A percentile compares a stretch with the other conserved stretches of the same genome.
phyloP scores from a whole-genome alignment of 2,797 vertebrate species.

The Nannoperca obscura region DNA sequence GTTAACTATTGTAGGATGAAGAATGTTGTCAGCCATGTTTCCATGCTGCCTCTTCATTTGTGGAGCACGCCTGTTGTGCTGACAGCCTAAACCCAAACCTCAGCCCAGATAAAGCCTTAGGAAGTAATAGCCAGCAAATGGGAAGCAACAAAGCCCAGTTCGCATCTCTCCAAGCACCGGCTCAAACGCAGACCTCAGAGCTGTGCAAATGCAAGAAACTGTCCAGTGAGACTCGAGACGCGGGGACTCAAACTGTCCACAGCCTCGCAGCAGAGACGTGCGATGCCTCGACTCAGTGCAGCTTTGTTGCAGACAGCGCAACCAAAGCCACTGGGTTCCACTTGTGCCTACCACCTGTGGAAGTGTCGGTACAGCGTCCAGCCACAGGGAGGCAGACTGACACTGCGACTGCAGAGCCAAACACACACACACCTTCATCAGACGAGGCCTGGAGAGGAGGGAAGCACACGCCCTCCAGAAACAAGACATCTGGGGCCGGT shows the following conservation, averaged over 20 bases:
- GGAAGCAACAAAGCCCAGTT: slow-evolving; percentile 3
- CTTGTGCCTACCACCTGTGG: slow-evolving; percentile 7
- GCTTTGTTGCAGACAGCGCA: slow-evolving; percentile 23
- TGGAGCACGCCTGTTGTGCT: slow-evolving; percentile 18
- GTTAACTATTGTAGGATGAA: slow-evolving; percentile 54
- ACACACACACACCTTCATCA: not conserved
- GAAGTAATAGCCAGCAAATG: slow-evolving; percentile 6
- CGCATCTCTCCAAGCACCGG: slow-evolving; percentile 25
- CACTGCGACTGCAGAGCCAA: slow-evolving; percentile 3
- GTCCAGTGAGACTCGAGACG: slow-evolving; percentile 56
- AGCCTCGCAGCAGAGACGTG: slow-evolving; percentile 33
- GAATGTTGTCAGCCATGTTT: slow-evolving; percentile 32
- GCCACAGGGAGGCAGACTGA: slow-evolving; percentile 80
- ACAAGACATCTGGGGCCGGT: slow-evolving; percentile 37
- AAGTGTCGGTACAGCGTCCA: slow-evolving; percentile 27
- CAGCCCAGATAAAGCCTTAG: not conserved
- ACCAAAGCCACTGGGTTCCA: slow-evolving; percentile 33
- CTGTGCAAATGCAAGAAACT: slow-evolving; percentile 43
- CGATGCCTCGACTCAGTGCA: slow-evolving; percentile 87
- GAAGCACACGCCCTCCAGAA: slow-evolving; percentile 46
- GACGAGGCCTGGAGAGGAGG: slow-evolving; percentile 16
- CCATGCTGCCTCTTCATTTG: slow-evolving; percentile 11
- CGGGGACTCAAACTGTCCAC: slow-evolving; percentile 83
- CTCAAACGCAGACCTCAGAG: slow-evolving; percentile 7
- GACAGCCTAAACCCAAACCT: slow-evolving; percentile 2